These are phyloP conservation scores for Brachyopa scutellaris DNA, from an alignment of 2,888 invertebrate genomes.

Conservation along the genomic window DNA sequence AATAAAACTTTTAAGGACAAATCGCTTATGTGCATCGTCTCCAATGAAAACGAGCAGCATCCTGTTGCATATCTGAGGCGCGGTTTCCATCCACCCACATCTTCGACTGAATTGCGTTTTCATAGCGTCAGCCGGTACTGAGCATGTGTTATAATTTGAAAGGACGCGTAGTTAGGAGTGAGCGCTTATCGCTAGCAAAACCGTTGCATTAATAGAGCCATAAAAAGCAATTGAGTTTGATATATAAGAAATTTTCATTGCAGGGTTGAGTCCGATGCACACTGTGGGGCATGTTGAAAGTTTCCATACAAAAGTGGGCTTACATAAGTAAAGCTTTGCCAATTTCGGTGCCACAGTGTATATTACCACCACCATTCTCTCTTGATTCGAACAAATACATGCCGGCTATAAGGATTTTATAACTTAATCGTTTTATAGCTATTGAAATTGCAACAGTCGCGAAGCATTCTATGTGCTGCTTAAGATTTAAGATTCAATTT, in stretches of 20 bases:
- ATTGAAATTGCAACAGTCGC: slow-evolving; percentile 17
- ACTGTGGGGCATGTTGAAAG: slow-evolving; percentile 2
- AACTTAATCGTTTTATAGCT: slow-evolving; percentile 61
- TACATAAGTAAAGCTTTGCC: too few species aligned
- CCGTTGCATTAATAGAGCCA: slow-evolving; percentile 55
- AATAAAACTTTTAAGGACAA: slow-evolving; percentile 64
- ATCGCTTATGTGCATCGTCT: slow-evolving; percentile 46
- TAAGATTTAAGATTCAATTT: slow-evolving; percentile 71
- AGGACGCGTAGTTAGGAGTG: neutral
- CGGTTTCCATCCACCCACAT: neutral
- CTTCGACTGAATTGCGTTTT: neutral
- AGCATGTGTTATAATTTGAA: slow-evolving; percentile 53
- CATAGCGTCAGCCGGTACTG: neutral
- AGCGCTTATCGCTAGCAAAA: slow-evolving; percentile 41
- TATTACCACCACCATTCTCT: neutral
- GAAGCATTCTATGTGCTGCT: slow-evolving; percentile 17
- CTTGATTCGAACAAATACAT: neutral
- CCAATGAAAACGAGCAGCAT: slow-evolving; percentile 42
- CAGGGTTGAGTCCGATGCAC: neutral
- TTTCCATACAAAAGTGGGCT: too few species aligned
- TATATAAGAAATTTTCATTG: slow-evolving; percentile 14
- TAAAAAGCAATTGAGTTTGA: slow-evolving; percentile 52
- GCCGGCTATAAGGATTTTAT: slow-evolving; percentile 36
- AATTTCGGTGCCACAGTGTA: too few species aligned
- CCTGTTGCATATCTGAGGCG: slow-evolving; percentile 55